A percentile compares a stretch with the other conserved stretches of the same genome.
These are phyloP conservation scores for Oconnorella tubifera DNA, from an alignment of 2,888 invertebrate species.

Conservation along the genomic window DNA sequence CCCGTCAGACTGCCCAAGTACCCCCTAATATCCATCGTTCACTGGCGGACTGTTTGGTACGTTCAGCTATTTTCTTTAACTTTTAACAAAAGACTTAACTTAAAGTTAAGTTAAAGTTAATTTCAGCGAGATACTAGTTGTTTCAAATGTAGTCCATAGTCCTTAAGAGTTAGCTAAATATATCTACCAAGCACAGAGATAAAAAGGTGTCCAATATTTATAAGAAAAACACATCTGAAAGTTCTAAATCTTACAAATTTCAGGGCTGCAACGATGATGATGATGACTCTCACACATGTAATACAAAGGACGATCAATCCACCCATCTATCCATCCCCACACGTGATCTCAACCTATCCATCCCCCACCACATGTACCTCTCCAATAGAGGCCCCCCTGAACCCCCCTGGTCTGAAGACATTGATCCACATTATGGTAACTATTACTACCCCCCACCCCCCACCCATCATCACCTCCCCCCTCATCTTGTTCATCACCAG, in stretches of 20 bases:
- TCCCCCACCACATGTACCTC: neutral
- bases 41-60: neutral
- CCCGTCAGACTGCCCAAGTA: neutral
- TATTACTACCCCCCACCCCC: neutral
- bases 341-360: no score
- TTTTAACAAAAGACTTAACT: neutral
- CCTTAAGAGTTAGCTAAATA: no score
- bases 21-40: neutral
- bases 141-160: no score
- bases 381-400: neutral
- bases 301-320: neutral
- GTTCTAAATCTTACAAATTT: no score
- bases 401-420: neutral
- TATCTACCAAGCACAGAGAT: no score
- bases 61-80: neutral
- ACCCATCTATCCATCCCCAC: no score
- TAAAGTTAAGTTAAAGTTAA: neutral
- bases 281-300: neutral
- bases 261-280: neutral
- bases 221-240: no score
- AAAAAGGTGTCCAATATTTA: no score
- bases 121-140: neutral
- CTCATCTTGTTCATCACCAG: neutral
- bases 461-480: neutral
- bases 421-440: neutral